Percentiles rank a stretch among this genome's conserved stretches.
phyloP scores from a whole-genome alignment of 2,888 invertebrate genomes.

The Gnatocerus cornutus region DNA sequence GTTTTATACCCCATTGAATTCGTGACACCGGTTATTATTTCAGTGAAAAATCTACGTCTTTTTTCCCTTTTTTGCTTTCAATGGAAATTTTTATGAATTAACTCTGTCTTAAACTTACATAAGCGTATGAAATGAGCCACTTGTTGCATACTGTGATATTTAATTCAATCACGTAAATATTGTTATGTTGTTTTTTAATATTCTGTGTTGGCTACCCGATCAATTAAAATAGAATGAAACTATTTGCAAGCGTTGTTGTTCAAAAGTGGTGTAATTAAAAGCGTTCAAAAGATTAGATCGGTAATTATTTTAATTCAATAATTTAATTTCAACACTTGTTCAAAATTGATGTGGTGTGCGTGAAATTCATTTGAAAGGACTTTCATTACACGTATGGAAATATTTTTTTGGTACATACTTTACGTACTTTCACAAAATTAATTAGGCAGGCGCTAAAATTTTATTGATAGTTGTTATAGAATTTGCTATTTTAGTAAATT shows the following conservation, averaged over 20 bases:
- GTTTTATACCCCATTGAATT: constrained; percentile 7
- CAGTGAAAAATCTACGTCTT: background rate
- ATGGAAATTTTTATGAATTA: background rate
- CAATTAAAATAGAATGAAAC: background rate
- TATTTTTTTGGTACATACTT: no score
- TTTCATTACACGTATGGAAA: no score
- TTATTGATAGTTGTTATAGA: no score
- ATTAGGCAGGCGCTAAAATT: no score
- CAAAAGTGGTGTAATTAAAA: background rate
- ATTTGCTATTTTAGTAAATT: no score
- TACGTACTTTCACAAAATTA: no score
- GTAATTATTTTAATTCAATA: no score
- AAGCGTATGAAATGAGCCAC: background rate
- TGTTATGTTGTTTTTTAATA: background rate
- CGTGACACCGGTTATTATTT: background rate
- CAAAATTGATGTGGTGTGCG: no score
- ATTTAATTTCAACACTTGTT: no score
- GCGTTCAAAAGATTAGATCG: background rate
- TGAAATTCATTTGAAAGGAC: no score
- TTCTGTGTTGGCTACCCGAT: background rate
- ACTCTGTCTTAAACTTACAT: constrained; percentile 5
- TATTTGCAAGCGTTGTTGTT: background rate
- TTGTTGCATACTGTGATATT: constrained; percentile 4
- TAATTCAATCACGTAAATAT: constrained; percentile 1
- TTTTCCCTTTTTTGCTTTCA: no score